Percentiles rank a stretch among this genome's conserved stretches.
Conservation (phyloP, 2,888 invertebrate species). For the Nymphalis c-album region DNA sequence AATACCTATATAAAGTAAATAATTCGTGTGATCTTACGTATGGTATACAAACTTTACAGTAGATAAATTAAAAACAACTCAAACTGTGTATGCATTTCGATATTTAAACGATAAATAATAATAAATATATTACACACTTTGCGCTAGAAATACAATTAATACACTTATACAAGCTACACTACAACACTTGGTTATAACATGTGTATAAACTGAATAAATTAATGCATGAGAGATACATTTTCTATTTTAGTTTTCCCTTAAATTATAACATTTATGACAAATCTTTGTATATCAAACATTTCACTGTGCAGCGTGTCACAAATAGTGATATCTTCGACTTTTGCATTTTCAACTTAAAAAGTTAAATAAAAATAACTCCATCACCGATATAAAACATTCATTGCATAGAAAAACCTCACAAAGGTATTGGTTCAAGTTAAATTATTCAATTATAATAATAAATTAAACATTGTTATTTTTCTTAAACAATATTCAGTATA, state of each 20-base stretch:
- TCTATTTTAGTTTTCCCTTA: constrained; percentile 51
- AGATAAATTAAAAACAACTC: constrained; percentile 40
- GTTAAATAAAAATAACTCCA: too few relatives aligned
- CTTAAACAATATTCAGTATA: too few relatives aligned
- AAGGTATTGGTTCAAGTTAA: too few relatives aligned
- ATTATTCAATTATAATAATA: too few relatives aligned
- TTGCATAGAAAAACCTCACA: too few relatives aligned
- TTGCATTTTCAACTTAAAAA: too few relatives aligned
- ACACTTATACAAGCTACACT: constrained; percentile 74
- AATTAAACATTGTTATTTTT: too few relatives aligned
- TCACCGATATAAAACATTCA: too few relatives aligned
- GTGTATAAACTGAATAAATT: constrained; percentile 55
- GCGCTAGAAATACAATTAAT: constrained; percentile 68
- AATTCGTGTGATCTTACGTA: constrained; percentile 32
- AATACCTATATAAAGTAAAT: constrained; percentile 32
- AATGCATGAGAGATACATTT: constrained; percentile 46
- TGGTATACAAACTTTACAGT: constrained; percentile 36
- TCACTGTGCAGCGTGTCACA: constrained; percentile 38
- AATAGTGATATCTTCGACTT: too few relatives aligned
- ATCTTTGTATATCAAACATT: constrained; percentile 24
- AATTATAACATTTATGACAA: constrained; percentile 48
- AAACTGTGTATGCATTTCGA: constrained; percentile 51
- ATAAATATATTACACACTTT: constrained; percentile 68
- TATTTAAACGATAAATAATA: constrained; percentile 51
- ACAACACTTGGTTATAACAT: constrained; percentile 55